Evolutionary conservation across 2,113 vertebrate species (phyloP).

Genomic region (Caracal caracal): DNA sequence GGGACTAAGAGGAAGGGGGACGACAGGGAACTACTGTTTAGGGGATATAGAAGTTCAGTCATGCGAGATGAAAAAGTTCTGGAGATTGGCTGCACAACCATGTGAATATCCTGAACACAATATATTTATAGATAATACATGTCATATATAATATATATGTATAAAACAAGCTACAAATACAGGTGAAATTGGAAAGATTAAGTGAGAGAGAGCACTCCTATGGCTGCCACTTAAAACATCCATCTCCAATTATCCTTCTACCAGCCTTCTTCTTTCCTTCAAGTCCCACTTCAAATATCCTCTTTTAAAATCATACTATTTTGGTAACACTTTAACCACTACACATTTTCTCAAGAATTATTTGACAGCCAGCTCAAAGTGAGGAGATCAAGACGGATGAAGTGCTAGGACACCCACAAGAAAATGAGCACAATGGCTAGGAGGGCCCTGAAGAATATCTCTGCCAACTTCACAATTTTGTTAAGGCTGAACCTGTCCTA

Average conservation of each 20-base stretch:
- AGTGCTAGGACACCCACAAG: not conserved
- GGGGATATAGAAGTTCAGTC: not conserved
- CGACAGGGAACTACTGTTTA: not conserved
- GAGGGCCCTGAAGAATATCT: not conserved
- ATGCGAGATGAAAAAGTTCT: not conserved
- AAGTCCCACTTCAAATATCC: conserved; percentile 10
- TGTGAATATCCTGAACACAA: not conserved
- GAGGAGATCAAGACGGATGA: not conserved
- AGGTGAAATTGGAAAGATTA: not conserved
- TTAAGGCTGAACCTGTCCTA: not conserved
- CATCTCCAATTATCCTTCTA: not conserved
- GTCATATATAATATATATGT: not conserved
- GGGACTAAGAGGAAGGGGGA: too few species aligned
- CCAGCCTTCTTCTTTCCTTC: not conserved
- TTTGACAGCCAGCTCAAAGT: not conserved
- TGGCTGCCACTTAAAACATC: not conserved
- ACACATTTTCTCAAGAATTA: not conserved
- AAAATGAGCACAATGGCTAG: not conserved
- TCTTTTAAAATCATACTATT: not conserved
- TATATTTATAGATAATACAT: not conserved
- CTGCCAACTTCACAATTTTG: not conserved
- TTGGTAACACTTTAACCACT: not conserved
- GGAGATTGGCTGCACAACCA: not conserved
- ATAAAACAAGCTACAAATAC: not conserved
- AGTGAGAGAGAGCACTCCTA: not conserved